Base-by-base conservation (phyloP, 2,113 vertebrate species). In the Odontophorus gujanensis region DNA sequence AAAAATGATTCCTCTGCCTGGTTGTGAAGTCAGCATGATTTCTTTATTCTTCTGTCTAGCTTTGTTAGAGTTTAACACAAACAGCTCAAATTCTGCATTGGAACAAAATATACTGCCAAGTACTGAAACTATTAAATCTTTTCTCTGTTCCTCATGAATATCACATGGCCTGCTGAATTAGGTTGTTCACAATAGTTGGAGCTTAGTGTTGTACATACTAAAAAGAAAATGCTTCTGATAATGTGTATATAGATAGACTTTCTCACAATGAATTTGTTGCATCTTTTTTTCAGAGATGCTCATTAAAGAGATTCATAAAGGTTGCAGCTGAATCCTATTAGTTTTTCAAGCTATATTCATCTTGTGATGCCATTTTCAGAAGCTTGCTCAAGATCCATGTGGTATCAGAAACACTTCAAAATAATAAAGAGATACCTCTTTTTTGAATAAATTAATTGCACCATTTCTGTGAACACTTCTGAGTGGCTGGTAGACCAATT, bases 121-220 rank as follows among this genome's bases (percentile, higher is more conserved):
- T 72, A 92, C 34, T 95, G 89, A 81, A 93, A 85, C 85, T 80
- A 96, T 89, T 96, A 89, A 93, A 92, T 81, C 50, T 96, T 87
- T 87, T 67, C 55, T 96, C 93, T 97, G 50, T 86, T 95, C 93
- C 92, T 96, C 88, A 93, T 92, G 90, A 91, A 93, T 94, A 92
- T 97, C 96, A 91, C 96, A 97, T 96, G 89, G 59, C 89, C 86
- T 95, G 92, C 84, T 73, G 86, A 97, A 95, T 93, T 93, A 91
- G 21, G 30, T 38, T 95, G 43, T 32, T 86, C 65, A 17, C 76
- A 93, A 87, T 42, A 73, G 62, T 47, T 81, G 89, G 51, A 95
- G 58, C 36, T 92, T 93, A 95, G 68, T 77, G 71, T 85, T 91
- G 91, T 89, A 47, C 28, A 24, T 75, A 28, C 34, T 90, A 36